These are phyloP conservation scores for Carterocephalus palaemon DNA, from an alignment of 2,888 invertebrate species.

Conservation along the genomic window DNA sequence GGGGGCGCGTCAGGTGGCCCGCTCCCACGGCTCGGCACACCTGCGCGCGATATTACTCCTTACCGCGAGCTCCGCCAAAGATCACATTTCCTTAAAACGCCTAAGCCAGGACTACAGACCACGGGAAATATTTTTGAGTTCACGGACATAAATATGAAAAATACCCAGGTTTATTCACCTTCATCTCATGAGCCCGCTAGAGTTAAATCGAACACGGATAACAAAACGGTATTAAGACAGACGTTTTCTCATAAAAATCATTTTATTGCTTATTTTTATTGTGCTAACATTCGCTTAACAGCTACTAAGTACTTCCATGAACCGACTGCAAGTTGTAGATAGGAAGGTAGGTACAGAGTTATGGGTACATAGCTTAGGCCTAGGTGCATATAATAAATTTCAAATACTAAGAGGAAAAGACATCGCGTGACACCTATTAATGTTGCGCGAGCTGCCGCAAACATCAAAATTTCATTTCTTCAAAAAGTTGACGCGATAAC, in stretches of 20 bases:
- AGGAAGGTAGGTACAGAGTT: too few relatives aligned
- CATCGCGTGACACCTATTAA: conserved; percentile 10
- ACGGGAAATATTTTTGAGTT: conserved; percentile 73
- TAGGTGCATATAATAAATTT: too few relatives aligned
- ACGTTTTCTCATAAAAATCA: too few relatives aligned
- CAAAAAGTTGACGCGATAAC: conserved; percentile 63
- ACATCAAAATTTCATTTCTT: conserved; percentile 41
- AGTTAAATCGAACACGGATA: conserved; percentile 11
- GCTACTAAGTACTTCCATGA: too few relatives aligned
- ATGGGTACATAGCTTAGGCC: too few relatives aligned
- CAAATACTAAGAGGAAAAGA: conserved; percentile 1
- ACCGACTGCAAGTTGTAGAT: too few relatives aligned
- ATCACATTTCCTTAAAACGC: conserved; percentile 54
- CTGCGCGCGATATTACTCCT: conserved; percentile 70
- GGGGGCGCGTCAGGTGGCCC: conserved; percentile 79
- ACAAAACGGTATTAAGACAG: conserved; percentile 7
- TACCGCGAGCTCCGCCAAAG: conserved; percentile 52
- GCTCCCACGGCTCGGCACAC: conserved; percentile 74
- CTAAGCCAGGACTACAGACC: conserved; percentile 49
- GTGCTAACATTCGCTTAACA: too few relatives aligned
- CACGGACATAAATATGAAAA: conserved; percentile 77
- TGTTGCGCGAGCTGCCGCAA: conserved; percentile 2
- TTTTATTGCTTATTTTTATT: too few relatives aligned
- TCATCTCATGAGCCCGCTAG: conserved; percentile 31
- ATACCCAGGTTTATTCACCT: conserved; percentile 73